A percentile compares a stretch with the other conserved stretches of the same genome.
Evolutionary conservation across 1,140 invertebrate genomes (phyloP).

Genomic region (Oscheius sp.): DNA sequence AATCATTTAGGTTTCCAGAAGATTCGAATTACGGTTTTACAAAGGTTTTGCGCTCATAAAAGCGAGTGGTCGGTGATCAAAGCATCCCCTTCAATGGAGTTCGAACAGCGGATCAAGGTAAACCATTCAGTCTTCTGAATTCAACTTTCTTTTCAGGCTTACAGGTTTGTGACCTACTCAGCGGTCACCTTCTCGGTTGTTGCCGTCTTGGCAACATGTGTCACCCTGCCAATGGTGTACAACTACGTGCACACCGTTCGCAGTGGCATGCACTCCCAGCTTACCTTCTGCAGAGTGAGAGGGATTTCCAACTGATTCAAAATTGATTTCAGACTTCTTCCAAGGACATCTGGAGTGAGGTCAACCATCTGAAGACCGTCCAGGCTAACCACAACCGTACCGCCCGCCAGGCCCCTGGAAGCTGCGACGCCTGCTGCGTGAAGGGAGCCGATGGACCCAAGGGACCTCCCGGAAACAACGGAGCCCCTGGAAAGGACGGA

Average conservation of each 20-base stretch:
- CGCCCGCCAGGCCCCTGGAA: conserved; percentile 29
- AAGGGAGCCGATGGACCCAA: conserved; percentile 41
- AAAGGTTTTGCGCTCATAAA: no score
- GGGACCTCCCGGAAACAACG: conserved; percentile 28
- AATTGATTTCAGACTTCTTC: not conserved
- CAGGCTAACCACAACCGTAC: conserved; percentile 7
- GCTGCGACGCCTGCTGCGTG: conserved; percentile 41
- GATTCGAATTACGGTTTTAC: no score
- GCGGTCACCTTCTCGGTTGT: conserved; percentile 19
- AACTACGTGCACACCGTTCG: not conserved
- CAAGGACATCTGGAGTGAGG: not conserved
- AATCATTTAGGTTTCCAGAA: no score
- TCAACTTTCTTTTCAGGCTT: conserved; percentile 17
- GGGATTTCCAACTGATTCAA: no score
- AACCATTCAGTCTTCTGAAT: no score
- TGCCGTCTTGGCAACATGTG: not conserved
- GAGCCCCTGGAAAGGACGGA: conserved; percentile 34
- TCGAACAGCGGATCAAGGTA: no score
- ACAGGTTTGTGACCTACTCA: conserved; percentile 7
- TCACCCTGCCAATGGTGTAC: conserved; percentile 19
- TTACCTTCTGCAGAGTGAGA: not conserved
- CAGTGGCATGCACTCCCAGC: not conserved
- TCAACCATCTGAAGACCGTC: not conserved
- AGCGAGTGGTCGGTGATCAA: no score
- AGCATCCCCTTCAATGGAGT: no score